Evolutionary conservation across 92 coral and sea anemone genomes (phyloP), one percentile per base, ranked within the genome.

Genomic region (Meandrina meandrites): DNA sequence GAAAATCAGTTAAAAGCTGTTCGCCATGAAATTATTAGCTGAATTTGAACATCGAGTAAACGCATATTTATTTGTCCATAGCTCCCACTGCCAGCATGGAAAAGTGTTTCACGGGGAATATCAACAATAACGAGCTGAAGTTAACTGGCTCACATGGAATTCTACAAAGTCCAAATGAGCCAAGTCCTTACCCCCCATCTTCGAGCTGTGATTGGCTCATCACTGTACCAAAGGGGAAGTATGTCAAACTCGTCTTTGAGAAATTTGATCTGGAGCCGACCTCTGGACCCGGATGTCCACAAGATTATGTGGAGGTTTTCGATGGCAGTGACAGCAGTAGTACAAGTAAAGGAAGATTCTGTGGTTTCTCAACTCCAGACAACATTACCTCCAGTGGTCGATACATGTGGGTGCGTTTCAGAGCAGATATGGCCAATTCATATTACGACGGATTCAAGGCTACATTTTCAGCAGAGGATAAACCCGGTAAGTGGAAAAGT

Each of bases 281-380:
- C 31, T n/a, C 30, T 22, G 0, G 0, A n/a, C n/a, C n/a, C n/a
- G n/a, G n/a, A n/a, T 62, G 69, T 62, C 22, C 69, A 62, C 81
- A 19, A 24, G 96, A 93, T 51, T 93, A 87, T 47, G 80, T 93
- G 57, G 83, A 89, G 51, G 79, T 93, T 14, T 47, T 82, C 56
- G 93, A 90, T 66, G 96, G 96, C 5, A 31, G 48, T 11, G 27
- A 27, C 13, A 24, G 70, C 8, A 13, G 50, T 4, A 73, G 88
- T 12, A 37, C 67, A n/a, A 69, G 76, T 64, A 82, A 89, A 74
- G 90, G 92, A n/a, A 78, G 13, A 71, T 89, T 76, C 79, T 86
- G 90, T 80, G 86, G 67, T 68, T 66, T 5, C 80, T 18, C 68
- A 62, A 62, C 8, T 22, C 94, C 89, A 42, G 88, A 87, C 5